Evolutionary conservation across 2,797 vertebrate species (phyloP).

Genomic region (Sebastes nivosus): DNA sequence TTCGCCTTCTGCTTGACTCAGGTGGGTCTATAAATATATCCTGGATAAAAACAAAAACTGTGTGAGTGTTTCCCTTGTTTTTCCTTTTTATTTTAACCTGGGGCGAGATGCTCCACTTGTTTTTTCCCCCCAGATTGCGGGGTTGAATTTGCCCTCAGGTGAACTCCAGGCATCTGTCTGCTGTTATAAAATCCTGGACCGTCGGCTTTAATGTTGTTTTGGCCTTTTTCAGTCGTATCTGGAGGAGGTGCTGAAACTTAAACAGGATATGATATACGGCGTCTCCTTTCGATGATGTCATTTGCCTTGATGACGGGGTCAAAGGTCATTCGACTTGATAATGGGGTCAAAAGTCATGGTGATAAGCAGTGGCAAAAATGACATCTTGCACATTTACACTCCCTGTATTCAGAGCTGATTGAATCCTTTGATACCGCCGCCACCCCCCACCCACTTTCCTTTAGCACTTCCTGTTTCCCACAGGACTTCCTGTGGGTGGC

Average conservation of each 20-base stretch:
- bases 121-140: neutral
- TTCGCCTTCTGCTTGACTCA: slow-evolving; percentile 93
- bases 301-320: neutral
- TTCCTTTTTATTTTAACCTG: neutral
- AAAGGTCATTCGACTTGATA: neutral
- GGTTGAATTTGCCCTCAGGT: slow-evolving; percentile 13
- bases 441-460: slow-evolving; percentile 36
- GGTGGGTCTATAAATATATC: slow-evolving; percentile 80
- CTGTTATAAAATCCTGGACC: neutral
- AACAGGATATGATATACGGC: neutral
- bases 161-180: slow-evolving; percentile 22
- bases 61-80: neutral
- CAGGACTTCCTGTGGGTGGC: slow-evolving; percentile 50
- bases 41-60: slow-evolving; percentile 9
- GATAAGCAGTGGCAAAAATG: neutral
- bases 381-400: neutral
- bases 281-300: slow-evolving; percentile 6
- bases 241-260: neutral
- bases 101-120: neutral
- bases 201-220: neutral
- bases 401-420: neutral
- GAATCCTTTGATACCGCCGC: slow-evolving; percentile 10
- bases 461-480: slow-evolving; percentile 67
- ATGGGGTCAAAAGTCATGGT: neutral
- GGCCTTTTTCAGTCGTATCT: neutral